Conservation (phyloP, 2,888 invertebrate species). For the Spilarctia lutea region DNA sequence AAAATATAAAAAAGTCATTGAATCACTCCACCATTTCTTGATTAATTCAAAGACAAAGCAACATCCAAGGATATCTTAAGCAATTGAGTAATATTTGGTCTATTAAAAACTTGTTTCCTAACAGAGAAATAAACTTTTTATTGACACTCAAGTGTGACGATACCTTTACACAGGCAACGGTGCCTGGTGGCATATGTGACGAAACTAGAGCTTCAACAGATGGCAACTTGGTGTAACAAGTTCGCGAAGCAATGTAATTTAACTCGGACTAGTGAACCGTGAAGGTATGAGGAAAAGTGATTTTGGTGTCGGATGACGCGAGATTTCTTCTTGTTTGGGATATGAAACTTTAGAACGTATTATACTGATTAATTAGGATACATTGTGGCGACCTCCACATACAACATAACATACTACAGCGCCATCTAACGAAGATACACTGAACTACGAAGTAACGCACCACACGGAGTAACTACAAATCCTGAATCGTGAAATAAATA, state of each 20-base stretch:
- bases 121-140: not conserved
- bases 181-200: conserved; percentile 55
- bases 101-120: not conserved
- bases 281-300: conserved; percentile 48
- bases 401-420: too few relatives aligned
- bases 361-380: not conserved
- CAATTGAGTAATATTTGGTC: not conserved
- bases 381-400: too few relatives aligned
- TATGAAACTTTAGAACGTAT: not conserved
- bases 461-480: too few relatives aligned
- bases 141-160: conserved; percentile 5
- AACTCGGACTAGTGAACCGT: conserved; percentile 45
- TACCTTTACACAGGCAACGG: conserved; percentile 19
- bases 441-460: too few relatives aligned
- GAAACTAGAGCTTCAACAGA: conserved; percentile 66
- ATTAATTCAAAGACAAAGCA: not conserved
- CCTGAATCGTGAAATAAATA: too few relatives aligned
- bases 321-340: conserved; percentile 4
- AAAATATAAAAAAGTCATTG: not conserved
- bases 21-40: not conserved
- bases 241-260: conserved; percentile 39
- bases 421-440: too few relatives aligned
- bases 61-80: not conserved
- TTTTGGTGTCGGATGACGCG: conserved; percentile 10
- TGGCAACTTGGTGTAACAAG: conserved; percentile 53